These are phyloP conservation scores for Cariama cristata DNA, from an alignment of 2,113 vertebrate genomes.

Conservation along the genomic window DNA sequence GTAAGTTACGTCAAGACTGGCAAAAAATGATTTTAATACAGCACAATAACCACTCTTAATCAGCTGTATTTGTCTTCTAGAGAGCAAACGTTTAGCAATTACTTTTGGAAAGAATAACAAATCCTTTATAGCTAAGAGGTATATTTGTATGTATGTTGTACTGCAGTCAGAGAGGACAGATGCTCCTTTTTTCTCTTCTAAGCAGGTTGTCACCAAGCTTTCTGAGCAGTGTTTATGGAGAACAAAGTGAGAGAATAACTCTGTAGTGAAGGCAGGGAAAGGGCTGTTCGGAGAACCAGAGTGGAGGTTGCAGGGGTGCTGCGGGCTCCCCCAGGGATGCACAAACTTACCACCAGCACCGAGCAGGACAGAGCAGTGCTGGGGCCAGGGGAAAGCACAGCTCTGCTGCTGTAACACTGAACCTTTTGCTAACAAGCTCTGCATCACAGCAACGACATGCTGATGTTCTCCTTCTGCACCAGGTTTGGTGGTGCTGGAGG, in stretches of 20 bases:
- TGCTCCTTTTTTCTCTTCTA: not conserved
- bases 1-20: not conserved
- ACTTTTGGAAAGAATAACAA: not conserved
- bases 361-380: not conserved
- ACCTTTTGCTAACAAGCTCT: not conserved
- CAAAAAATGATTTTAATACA: not conserved
- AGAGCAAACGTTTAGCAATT: not conserved
- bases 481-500: not conserved
- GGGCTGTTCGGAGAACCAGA: not conserved
- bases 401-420: not conserved
- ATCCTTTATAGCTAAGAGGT: not conserved
- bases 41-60: not conserved
- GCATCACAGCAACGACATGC: not conserved
- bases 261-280: not conserved
- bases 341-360: not conserved
- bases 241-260: not conserved
- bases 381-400: fast-evolving
- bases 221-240: not conserved
- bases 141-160: not conserved
- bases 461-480: not conserved
- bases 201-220: not conserved
- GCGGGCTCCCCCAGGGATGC: fast-evolving
- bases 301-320: not conserved
- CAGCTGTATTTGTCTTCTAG: not conserved
- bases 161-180: not conserved